Evolutionary conservation across 2,888 invertebrate species (phyloP), one percentile per base, ranked within the genome.

Genomic region (Hipparchia sbordonii): DNA sequence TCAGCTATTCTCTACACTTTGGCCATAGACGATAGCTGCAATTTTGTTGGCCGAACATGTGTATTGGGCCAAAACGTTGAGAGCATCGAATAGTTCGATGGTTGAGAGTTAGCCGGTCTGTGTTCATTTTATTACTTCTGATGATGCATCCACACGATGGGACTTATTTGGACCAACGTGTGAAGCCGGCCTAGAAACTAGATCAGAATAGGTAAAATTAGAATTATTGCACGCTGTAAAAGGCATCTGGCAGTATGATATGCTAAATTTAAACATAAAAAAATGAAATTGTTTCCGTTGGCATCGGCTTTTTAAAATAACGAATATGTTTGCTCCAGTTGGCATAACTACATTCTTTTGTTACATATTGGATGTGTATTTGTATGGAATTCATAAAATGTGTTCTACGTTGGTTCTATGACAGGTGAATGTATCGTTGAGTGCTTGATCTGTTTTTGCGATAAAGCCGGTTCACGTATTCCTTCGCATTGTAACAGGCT

Each of bases 361-460:
- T 39, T 45, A 56, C 45, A 13, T 57, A 63, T 57, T 12, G 54
- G 70, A 70, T 56, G 70, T 70, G 46, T 60, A 52, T 71, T 56
- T 70, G 69, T 61, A 65, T 60, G 72, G 69, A 54, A 72, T 61
- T 65, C 46, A 45, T 68, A 45, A 70, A 69, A 72, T 70, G 65
- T 66, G 68, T 60, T 51, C 68, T 68, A 59, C 33, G 68, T 51
- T 48, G 23, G 48, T 48, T 72, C 54, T 72, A 60, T 70, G 72
- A 60, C 69, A 72, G 72, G 69, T 72, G 69, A 70, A 72, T 70
- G 72, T 70, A 72, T 72, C 69, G 60, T 70, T 61, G 59, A 66
- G 59, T 66, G 66, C 45, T 72, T 69, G 52, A 70, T 65, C 65
- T 72, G 60, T 72, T 72, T 72, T 72, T 72, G 72, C 66, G 69